Evolutionary conservation across 2,113 vertebrate species (phyloP).

Genomic region (Muntiacus reevesi): DNA sequence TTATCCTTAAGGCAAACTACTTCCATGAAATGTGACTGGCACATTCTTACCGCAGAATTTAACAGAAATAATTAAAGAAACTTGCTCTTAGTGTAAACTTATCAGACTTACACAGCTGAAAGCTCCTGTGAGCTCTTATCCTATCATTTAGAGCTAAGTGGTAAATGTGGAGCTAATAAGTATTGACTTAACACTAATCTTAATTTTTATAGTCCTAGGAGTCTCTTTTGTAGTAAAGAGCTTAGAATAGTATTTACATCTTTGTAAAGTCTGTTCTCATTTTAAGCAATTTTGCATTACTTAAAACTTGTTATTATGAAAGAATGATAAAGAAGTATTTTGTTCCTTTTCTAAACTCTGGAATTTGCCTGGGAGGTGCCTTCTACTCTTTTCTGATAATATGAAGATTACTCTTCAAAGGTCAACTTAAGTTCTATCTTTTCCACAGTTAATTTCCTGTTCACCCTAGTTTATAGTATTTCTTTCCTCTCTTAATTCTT

Average conservation of each 20-base stretch:
- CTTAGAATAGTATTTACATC: background rate
- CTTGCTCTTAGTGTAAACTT: background rate
- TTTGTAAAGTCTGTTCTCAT: background rate
- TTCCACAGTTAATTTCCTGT: background rate
- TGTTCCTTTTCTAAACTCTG: background rate
- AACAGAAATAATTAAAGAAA: background rate
- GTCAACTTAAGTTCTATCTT: background rate
- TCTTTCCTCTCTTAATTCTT: conserved; percentile 22
- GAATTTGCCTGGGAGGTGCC: background rate
- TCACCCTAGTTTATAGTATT: background rate
- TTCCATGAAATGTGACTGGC: background rate
- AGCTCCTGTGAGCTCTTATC: background rate
- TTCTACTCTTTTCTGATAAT: background rate
- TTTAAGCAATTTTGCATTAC: background rate
- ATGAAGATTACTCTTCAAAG: background rate
- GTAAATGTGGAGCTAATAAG: conserved; percentile 25
- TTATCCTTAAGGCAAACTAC: background rate
- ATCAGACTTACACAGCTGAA: background rate
- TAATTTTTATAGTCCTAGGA: background rate
- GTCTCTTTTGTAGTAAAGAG: background rate
- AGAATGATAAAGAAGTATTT: background rate
- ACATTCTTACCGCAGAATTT: background rate
- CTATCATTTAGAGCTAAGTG: background rate
- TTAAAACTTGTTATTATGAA: background rate
- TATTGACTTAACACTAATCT: conserved; percentile 1